phyloP scores from a whole-genome alignment of 2,797 vertebrate genomes.

The Ispidina lecontei region DNA sequence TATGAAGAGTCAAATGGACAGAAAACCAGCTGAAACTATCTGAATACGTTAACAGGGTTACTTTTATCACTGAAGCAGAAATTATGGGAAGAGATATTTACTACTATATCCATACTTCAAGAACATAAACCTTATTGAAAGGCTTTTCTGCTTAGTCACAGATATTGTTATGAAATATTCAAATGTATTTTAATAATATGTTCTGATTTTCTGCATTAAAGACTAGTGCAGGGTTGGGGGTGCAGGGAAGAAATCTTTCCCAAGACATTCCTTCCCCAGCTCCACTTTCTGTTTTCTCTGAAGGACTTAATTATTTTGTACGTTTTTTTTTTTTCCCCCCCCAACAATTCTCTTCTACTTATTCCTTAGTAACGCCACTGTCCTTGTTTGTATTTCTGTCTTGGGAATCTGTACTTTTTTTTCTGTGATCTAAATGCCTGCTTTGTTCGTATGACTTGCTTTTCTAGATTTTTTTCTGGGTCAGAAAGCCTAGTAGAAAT shows the following conservation, averaged over 20 bases:
- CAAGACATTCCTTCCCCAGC: neutral
- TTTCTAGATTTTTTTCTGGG: conserved; percentile 34
- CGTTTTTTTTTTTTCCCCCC: neutral
- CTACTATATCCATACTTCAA: neutral
- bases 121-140: neutral
- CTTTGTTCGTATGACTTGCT: conserved; percentile 2
- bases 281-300: neutral
- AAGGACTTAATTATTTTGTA: neutral
- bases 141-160: neutral
- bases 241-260: neutral
- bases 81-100: neutral
- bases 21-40: conserved; percentile 9
- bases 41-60: neutral
- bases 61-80: neutral
- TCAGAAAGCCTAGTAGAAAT: conserved; percentile 22
- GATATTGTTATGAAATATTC: neutral
- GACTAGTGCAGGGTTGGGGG: accelerated
- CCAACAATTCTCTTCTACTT: neutral
- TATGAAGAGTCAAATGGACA: neutral
- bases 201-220: neutral
- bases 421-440: neutral
- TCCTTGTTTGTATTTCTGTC: neutral
- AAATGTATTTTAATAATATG: neutral
- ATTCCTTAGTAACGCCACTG: neutral
- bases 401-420: neutral